Conservation (phyloP, 1,140 invertebrate species). For the Zaprionus tsacasi region DNA sequence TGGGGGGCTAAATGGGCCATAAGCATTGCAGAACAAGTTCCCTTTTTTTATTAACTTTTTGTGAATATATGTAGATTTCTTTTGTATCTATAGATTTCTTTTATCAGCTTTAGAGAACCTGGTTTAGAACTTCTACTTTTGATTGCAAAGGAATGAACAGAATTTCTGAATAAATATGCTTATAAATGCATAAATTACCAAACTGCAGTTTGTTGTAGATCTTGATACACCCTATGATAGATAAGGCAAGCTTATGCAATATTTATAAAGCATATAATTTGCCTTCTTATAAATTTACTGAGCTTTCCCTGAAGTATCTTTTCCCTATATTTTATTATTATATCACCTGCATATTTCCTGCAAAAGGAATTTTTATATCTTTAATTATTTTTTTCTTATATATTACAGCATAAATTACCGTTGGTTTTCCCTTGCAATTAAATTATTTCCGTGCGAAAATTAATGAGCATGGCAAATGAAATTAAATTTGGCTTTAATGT, state of each 20-base stretch:
- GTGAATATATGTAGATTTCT: no score
- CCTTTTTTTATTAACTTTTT: neutral
- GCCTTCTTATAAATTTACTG: no score
- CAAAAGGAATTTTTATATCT: neutral
- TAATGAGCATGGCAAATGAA: slow-evolving; percentile 2
- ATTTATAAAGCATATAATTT: neutral
- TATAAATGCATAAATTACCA: no score
- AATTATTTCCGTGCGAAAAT: slow-evolving; percentile 1
- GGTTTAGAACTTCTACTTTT: neutral
- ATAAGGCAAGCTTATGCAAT: neutral
- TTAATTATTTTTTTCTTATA: neutral
- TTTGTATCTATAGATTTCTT: neutral
- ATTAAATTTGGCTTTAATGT: neutral
- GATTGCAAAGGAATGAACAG: no score
- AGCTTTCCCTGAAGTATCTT: neutral
- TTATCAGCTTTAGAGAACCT: neutral
- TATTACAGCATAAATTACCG: neutral
- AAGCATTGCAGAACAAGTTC: neutral
- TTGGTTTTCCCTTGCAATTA: neutral
- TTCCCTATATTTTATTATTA: neutral
- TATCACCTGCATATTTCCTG: neutral
- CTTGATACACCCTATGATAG: no score
- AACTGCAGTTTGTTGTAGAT: no score
- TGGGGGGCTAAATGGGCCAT: neutral
- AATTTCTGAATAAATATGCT: no score